Evolutionary conservation across 2,113 vertebrate genomes (phyloP), one percentile per base, ranked within the genome.

Genomic region (Aix galericulata): DNA sequence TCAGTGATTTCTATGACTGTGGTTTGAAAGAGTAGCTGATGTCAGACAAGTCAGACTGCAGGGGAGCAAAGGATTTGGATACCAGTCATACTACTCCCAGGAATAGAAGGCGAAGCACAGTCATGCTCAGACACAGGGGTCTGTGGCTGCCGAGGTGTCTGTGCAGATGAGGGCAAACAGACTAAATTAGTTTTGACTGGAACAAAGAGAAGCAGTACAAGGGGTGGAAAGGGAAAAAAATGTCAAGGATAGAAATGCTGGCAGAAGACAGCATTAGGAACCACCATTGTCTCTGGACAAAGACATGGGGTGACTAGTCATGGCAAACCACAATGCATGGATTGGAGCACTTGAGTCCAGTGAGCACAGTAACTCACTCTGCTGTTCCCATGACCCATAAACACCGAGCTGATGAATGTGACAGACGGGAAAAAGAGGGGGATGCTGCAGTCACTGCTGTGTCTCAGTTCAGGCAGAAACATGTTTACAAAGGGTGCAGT

Each of bases 401-500:
- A 72, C 83, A 55, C 42, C 36, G 38, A 91, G 53, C 11, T 23
- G 31, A 26, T 55, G 75, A 67, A 59, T 42, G 55, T 92, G 94
- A 96, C 13, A 75, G 93, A 89, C 62, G 68, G 69, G 69, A 97
- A 40, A 90, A 94, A 87, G 4, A 0, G 86, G 60, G 58, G 55
- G 67, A 73, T 68, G 58, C 80, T 79, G 56, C 58, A 82, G 78
- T 69, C 73, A 9, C 64, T 77, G 38, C 79, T 50, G 66, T 59
- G 95, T 36, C 73, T 66, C 55, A 46, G 7, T 14, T 94, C 95
- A 94, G 77, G 96, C 92, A 93, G 86, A 68, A 94, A 89, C 93
- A 46, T 27, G 95, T 91, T 82, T 88, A 73, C 59, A 82, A 38
- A 76, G 90, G 92, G 94, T 73, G 71, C 81, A 92, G 95, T 59